phyloP scores from a whole-genome alignment of 2,888 invertebrate genomes.

The Falcaria lacertinaria region DNA sequence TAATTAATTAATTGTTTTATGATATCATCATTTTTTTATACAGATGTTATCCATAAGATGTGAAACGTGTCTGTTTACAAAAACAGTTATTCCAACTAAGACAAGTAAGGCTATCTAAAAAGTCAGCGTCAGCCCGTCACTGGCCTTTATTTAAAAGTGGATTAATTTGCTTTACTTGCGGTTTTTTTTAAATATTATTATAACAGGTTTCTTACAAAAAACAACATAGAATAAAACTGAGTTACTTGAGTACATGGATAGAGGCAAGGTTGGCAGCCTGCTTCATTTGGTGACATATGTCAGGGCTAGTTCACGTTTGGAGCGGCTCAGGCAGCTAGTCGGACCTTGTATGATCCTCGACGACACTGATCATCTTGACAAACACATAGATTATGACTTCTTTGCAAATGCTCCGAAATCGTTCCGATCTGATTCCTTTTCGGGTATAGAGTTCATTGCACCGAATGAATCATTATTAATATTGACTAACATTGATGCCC shows the following conservation, averaged over 20 bases:
- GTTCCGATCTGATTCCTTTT: slow-evolving; percentile 41
- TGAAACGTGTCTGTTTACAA: no score
- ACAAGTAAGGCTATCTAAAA: no score
- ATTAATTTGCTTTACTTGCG: no score
- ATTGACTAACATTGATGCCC: slow-evolving; percentile 28
- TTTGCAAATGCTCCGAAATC: slow-evolving; percentile 46
- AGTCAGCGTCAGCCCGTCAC: no score
- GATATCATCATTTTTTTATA: no score
- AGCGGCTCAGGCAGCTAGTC: slow-evolving; percentile 29
- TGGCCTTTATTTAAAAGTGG: no score
- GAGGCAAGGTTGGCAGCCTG: slow-evolving; percentile 69
- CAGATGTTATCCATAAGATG: no score
- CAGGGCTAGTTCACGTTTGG: slow-evolving; percentile 63
- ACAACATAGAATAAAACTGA: slow-evolving; percentile 26
- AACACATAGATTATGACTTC: slow-evolving; percentile 26
- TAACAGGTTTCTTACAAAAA: slow-evolving; percentile 34
- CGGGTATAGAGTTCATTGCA: slow-evolving; percentile 47
- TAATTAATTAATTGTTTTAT: no score
- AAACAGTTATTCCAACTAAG: no score
- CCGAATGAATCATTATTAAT: slow-evolving; percentile 51
- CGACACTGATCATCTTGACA: slow-evolving; percentile 47
- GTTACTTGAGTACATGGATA: slow-evolving; percentile 44
- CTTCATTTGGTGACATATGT: slow-evolving; percentile 75
- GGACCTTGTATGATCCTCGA: slow-evolving; percentile 35
- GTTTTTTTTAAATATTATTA: slow-evolving; percentile 35